Base-by-base conservation (phyloP, 2,888 invertebrate species). In the Lycaena phlaeas region DNA sequence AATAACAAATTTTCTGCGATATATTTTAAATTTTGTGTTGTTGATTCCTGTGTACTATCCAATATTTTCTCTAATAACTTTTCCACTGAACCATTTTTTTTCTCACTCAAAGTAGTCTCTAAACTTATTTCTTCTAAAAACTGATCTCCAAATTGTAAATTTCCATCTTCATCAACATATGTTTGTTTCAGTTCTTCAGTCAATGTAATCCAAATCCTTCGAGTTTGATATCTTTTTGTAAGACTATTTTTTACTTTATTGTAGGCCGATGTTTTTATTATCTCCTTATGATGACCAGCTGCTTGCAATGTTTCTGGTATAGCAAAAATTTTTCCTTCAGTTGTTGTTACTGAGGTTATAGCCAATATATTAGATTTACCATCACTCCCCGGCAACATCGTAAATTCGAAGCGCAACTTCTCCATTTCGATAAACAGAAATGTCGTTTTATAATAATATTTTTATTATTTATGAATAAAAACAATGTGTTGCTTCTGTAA, bases 1-100 rank as follows among this genome's bases (percentile, higher is more conserved):
- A 36, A 58, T 49, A 3, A 55, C 38, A 53, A 59, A 58, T 25
- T 53, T 4, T 61, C 51, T 2, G 53, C 41, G 25, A 55, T 30
- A 4, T 54, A 40, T 38, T 48, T 49, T 27, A 56, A 11, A 41
- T 36, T 53, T 36, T 49, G 43, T 28, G 42, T 45, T 49, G 49
- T 43, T 41, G 18, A 37, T n/a, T 41, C 40, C 14, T 42, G 36
- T 14, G 37, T 36, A 40, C 26, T 29, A 36, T 52, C 50, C 6
- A 49, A 7, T 39, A 51, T 34, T 47, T 48, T 53, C 46, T 49
- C 49, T 22, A 51, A 43, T 15, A 50, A 42, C 41, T 47, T 44
- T 18, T 15, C 42, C 9, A n/a, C n/a, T n/a, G n/a, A n/a, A n/a
- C n/a, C n/a, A n/a, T n/a, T n/a, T n/a, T n/a, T 36, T 12, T 14